Percentiles rank a stretch among this genome's conserved stretches.
Evolutionary conservation across 1,140 invertebrate genomes (phyloP).

Genomic region (Achroia grisella): DNA sequence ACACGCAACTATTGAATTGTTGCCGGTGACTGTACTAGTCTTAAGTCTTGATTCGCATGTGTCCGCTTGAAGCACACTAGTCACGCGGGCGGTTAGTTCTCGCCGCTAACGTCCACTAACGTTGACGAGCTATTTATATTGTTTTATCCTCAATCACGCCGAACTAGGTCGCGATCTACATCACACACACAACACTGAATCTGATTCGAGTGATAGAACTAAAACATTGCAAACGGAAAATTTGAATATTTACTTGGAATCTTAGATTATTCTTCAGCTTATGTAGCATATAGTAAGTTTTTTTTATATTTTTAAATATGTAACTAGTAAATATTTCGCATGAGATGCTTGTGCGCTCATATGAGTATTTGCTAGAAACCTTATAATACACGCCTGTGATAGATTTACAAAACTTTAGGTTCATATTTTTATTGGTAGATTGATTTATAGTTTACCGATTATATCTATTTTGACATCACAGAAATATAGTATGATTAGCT

Average conservation of each 20-base stretch:
- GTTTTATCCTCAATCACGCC: constrained; percentile 70
- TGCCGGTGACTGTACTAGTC: constrained; percentile 4
- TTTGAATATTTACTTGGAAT: background rate
- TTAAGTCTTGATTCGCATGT: constrained; percentile 19
- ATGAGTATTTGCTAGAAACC: too few relatives aligned
- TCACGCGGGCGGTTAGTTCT: constrained; percentile 21
- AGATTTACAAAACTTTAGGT: too few relatives aligned
- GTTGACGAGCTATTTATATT: constrained; percentile 70
- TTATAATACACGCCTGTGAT: too few relatives aligned
- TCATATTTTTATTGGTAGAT: too few relatives aligned
- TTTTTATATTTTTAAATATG: too few relatives aligned
- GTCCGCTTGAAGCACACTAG: constrained; percentile 23
- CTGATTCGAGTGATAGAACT: constrained; percentile 32
- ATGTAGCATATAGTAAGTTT: constrained; percentile 30
- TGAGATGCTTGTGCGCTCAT: too few relatives aligned
- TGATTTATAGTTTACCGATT: too few relatives aligned
- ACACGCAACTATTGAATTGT: constrained; percentile 10
- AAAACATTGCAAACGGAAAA: background rate
- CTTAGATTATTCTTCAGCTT: background rate
- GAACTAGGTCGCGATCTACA: constrained; percentile 69
- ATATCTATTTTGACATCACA: too few relatives aligned
- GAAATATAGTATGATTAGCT: too few relatives aligned
- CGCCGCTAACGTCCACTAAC: constrained; percentile 37
- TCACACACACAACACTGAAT: constrained; percentile 46
- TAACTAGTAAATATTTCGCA: too few relatives aligned